Evolutionary conservation across 2,888 invertebrate genomes (phyloP), one percentile per base, ranked within the genome.

Genomic region (Xylocampa areola): DNA sequence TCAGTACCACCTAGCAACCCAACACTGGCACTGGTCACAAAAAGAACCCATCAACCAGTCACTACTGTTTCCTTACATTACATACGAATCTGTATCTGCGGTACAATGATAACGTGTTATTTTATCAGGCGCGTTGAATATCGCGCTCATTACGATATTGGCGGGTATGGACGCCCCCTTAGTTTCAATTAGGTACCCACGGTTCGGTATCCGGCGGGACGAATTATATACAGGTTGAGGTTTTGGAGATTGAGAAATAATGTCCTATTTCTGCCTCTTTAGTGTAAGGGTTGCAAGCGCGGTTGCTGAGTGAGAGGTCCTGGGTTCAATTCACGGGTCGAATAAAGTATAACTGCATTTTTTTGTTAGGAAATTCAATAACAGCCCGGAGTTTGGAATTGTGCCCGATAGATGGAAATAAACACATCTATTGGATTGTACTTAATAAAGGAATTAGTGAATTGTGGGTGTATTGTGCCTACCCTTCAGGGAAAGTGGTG

Each of bases 141-240:
- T 69, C 73, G 49, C 59, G 63, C 77, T 87, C 85, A 90, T 90
- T 90, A 89, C 78, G 70, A 75, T 86, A 82, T 86, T 80, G 82
- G 61, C 40, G 77, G 81, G 79, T 84, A 74, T 68, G 60, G 44
- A 66, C 67, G 59, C 54, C 79, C 84, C 79, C 84, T 88, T 88
- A 85, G 82, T 90, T 87, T 91, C 90, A 90, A 90, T 91, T 89
- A 88, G 69, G 81, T 84, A 77, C 75, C 62, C 68, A 71, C 60
- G 68, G 62, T 51, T 61, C 36, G 62, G 54, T 40, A 55, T 61
- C 73, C 74, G 54, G 40, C 60, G 54, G 62, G 49, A 61, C 71
- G 40, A 51, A 59, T 52, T 33, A 54, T 65, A 43, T 83, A 87
- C 69, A 81, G 81, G 81, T 0, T 82, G 82, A 48, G 61, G 68